These are phyloP conservation scores for Andrena hattorfiana DNA, from an alignment of 2,888 invertebrate genomes.

Conservation along the genomic window DNA sequence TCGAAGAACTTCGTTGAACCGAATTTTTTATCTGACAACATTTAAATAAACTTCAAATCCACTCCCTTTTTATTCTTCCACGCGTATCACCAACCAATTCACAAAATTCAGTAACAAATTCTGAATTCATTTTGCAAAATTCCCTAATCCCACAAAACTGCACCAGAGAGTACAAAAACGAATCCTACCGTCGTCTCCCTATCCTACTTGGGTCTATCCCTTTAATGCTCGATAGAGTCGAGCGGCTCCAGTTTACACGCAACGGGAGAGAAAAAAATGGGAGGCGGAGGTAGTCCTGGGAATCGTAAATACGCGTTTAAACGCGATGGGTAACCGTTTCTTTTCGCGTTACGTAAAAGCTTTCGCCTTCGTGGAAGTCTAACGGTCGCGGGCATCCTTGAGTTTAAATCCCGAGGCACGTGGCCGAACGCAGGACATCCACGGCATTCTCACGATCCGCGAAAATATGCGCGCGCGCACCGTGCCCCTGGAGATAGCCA, in stretches of 20 bases:
- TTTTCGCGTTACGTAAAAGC: slow-evolving; percentile 69
- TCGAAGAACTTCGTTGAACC: too few species aligned
- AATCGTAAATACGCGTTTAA: slow-evolving; percentile 46
- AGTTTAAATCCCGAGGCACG: slow-evolving; percentile 78
- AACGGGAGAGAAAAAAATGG: neutral
- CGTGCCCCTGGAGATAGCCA: slow-evolving; percentile 16
- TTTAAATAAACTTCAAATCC: too few species aligned
- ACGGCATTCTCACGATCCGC: slow-evolving; percentile 59
- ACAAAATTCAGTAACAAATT: too few species aligned
- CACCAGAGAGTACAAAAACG: neutral
- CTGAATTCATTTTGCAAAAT: too few species aligned
- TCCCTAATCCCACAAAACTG: neutral
- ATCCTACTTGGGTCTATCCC: neutral
- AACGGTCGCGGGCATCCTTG: slow-evolving; percentile 78
- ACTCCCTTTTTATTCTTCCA: too few species aligned
- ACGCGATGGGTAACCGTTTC: slow-evolving; percentile 33
- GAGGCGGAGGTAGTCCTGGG: slow-evolving; percentile 34
- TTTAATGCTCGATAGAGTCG: neutral
- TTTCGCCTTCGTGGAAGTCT: slow-evolving; percentile 66
- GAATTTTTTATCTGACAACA: too few species aligned
- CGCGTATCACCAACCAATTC: too few species aligned
- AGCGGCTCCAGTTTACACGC: slow-evolving; percentile 7
- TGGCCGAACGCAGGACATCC: slow-evolving; percentile 65
- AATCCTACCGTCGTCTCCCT: too few species aligned
- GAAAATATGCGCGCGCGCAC: slow-evolving; percentile 50